Conservation (phyloP, 2,113 vertebrate species). For the Hippocampus abdominalis region DNA sequence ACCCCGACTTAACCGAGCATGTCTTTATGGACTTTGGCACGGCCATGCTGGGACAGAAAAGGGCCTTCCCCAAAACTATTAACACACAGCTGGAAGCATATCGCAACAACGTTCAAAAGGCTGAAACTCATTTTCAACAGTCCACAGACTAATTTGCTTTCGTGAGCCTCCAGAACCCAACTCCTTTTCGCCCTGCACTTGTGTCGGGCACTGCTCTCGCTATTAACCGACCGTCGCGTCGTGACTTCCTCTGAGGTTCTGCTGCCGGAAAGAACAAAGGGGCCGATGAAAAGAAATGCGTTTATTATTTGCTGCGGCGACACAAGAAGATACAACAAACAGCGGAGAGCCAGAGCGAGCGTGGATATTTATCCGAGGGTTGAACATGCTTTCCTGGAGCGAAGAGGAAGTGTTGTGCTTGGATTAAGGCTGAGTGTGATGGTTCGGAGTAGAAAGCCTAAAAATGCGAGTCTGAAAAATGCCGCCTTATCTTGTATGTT, state of each 20-base stretch:
- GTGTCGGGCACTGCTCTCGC: not conserved
- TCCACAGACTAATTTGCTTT: too few relatives aligned
- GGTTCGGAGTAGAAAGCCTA: conserved; percentile 47
- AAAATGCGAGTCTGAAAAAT: conserved; percentile 59
- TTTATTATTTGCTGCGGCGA: conserved; percentile 4
- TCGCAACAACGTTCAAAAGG: too few relatives aligned
- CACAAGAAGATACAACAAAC: conserved; percentile 26
- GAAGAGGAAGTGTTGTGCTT: conserved; percentile 61
- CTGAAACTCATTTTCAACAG: too few relatives aligned
- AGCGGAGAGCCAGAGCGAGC: conserved; percentile 35
- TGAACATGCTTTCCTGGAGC: conserved; percentile 54
- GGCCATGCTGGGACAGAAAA: not conserved
- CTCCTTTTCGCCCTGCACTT: not conserved
- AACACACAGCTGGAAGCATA: too few relatives aligned
- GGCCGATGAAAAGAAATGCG: not conserved
- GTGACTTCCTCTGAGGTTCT: not conserved
- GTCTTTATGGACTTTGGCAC: not conserved
- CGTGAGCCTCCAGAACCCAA: too few relatives aligned
- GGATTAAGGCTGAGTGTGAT: conserved; percentile 37
- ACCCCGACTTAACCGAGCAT: not conserved
- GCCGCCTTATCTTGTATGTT: conserved; percentile 74
- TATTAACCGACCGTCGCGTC: not conserved
- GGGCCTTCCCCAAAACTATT: too few relatives aligned
- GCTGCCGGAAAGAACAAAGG: not conserved
- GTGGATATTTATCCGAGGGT: conserved; percentile 47